phyloP scores from a whole-genome alignment of 2,888 invertebrate species.

The Epinotia bilunana region DNA sequence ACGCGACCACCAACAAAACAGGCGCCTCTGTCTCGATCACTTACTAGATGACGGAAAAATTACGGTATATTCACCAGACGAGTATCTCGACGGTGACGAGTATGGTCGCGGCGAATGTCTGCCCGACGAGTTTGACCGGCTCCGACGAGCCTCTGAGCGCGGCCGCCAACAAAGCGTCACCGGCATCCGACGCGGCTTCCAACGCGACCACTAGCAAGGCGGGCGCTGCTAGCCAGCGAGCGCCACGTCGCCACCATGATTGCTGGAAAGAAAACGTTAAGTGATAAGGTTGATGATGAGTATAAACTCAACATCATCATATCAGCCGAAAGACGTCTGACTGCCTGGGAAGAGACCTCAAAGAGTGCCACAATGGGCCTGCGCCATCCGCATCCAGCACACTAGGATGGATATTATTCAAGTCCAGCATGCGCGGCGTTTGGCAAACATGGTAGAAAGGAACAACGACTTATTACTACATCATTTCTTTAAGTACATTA shows the following conservation, averaged over 20 bases:
- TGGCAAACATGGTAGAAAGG: too few species aligned
- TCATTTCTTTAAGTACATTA: neutral
- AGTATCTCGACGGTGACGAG: conserved; percentile 76
- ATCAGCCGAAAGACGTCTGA: too few species aligned
- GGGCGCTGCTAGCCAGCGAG: conserved; percentile 76
- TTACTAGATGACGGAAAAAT: neutral
- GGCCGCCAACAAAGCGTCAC: conserved; percentile 73
- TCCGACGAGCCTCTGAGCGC: conserved; percentile 65
- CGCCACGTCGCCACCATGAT: conserved; percentile 79
- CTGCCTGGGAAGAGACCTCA: too few species aligned
- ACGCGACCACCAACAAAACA: neutral
- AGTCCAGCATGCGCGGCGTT: too few species aligned
- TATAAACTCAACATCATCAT: too few species aligned
- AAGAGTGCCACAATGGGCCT: too few species aligned
- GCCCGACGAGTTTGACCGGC: conserved; percentile 58
- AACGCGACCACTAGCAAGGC: conserved; percentile 74
- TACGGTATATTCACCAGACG: conserved; percentile 63
- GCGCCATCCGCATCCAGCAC: too few species aligned
- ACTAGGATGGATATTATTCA: too few species aligned
- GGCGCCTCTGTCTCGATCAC: too few species aligned
- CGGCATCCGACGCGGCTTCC: conserved; percentile 74
- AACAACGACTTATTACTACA: too few species aligned
- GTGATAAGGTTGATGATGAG: neutral
- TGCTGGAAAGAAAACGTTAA: conserved; percentile 56
- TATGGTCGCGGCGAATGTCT: conserved; percentile 65